These are phyloP conservation scores for Sigmodon hispidus DNA, from an alignment of 2,113 vertebrate species.

Conservation along the genomic window DNA sequence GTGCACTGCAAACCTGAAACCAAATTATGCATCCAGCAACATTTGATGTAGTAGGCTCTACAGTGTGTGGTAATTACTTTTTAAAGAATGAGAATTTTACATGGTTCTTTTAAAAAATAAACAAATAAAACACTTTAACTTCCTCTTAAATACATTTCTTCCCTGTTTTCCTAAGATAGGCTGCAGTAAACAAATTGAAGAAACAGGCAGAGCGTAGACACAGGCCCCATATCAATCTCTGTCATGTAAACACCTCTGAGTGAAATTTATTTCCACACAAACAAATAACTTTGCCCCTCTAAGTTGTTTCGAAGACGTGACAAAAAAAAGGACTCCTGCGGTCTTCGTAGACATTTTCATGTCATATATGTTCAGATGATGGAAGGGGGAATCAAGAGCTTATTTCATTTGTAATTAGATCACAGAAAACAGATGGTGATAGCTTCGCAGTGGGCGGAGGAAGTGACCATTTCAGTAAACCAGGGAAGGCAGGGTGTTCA, in stretches of 20 bases:
- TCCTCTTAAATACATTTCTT: constrained; percentile 48
- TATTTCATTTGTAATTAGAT: constrained; percentile 74
- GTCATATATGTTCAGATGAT: constrained; percentile 59
- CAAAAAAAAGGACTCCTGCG: constrained; percentile 29
- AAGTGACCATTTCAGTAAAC: constrained; percentile 65
- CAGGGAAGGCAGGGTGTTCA: constrained; percentile 13
- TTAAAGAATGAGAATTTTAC: constrained; percentile 65
- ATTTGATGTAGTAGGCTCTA: constrained; percentile 39
- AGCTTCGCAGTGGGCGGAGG: constrained; percentile 23
- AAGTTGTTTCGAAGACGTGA: constrained; percentile 51
- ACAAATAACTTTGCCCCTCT: constrained; percentile 68
- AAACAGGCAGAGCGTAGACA: constrained; percentile 26
- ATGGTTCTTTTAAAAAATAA: constrained; percentile 17
- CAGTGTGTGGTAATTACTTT: constrained; percentile 14
- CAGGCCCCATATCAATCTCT: constrained; percentile 53
- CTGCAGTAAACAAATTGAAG: constrained; percentile 33
- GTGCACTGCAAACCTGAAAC: constrained; percentile 63
- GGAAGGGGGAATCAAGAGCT: constrained; percentile 59
- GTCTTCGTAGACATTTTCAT: constrained; percentile 53
- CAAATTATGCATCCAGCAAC: constrained; percentile 54
- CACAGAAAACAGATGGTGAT: constrained; percentile 69
- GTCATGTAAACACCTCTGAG: constrained; percentile 59
- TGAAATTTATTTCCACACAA: constrained; percentile 70
- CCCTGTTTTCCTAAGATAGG: constrained; percentile 46
- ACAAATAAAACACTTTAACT: constrained; percentile 5